phyloP scores from a whole-genome alignment of 2,888 invertebrate species.

The Arenicola marina region DNA sequence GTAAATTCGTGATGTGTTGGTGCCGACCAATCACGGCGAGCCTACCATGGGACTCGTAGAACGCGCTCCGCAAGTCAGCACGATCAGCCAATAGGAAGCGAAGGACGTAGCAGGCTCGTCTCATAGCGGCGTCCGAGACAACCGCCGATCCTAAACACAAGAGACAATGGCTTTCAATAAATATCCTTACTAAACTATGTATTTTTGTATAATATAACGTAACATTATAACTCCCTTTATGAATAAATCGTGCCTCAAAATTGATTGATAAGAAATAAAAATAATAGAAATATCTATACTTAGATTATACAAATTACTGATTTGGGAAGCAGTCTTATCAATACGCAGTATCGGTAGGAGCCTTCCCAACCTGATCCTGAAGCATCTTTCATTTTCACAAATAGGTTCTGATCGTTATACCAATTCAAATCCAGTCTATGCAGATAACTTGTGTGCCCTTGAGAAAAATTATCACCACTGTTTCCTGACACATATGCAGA shows the following conservation, averaged over 20 bases:
- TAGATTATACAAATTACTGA: neutral
- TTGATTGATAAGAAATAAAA: neutral
- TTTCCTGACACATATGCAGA: neutral
- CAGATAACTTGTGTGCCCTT: neutral
- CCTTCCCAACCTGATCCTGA: too few species aligned
- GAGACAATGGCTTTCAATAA: neutral
- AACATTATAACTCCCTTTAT: too few species aligned
- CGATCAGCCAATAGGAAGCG: slow-evolving; percentile 47
- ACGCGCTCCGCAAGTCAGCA: slow-evolving; percentile 36
- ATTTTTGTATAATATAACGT: too few species aligned
- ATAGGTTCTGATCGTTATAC: too few species aligned
- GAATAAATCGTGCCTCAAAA: too few species aligned
- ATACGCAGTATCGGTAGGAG: neutral
- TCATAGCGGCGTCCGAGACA: slow-evolving; percentile 41
- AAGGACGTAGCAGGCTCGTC: slow-evolving; percentile 45
- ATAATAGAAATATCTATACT: neutral
- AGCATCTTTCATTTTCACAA: too few species aligned
- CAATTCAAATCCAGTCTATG: neutral
- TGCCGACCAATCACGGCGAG: slow-evolving; percentile 39
- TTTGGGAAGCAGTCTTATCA: neutral
- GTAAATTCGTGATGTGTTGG: slow-evolving; percentile 38
- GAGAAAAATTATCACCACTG: neutral
- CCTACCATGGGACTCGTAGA: slow-evolving; percentile 41
- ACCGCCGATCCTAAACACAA: slow-evolving; percentile 30
- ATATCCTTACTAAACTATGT: neutral